A percentile compares a stretch with the other conserved stretches of the same genome.
Evolutionary conservation across 30 jellyfish, hydroid and myxozoan genomes (phyloP).

Genomic region (Sanderia malayensis): DNA sequence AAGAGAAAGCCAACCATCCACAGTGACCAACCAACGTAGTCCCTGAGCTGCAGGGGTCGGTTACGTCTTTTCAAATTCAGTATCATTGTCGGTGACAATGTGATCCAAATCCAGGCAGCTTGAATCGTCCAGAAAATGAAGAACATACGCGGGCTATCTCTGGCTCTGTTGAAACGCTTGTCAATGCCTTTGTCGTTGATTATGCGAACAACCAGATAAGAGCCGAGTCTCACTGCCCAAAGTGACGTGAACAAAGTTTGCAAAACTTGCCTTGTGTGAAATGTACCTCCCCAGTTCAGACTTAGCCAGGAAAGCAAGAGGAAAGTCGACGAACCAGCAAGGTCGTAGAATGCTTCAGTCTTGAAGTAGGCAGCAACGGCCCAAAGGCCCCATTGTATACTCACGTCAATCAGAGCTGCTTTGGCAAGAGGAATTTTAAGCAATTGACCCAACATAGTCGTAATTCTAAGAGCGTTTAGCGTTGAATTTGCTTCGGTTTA

Average conservation of each 20-base stretch:
- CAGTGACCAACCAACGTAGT: conserved; percentile 76
- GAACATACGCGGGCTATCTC: conserved; percentile 63
- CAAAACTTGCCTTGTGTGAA: conserved; percentile 67
- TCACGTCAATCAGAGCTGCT: conserved; percentile 76
- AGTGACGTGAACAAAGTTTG: conserved; percentile 81
- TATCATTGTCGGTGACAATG: conserved; percentile 79
- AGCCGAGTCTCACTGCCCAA: conserved; percentile 92
- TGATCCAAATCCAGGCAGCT: conserved; percentile 87
- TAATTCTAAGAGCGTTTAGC: too few relatives aligned
- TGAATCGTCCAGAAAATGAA: conserved; percentile 88
- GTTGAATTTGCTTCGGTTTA: too few relatives aligned
- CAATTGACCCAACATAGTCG: neutral
- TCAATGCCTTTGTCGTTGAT: conserved; percentile 78
- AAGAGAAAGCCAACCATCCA: conserved; percentile 76
- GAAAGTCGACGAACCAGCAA: conserved; percentile 92
- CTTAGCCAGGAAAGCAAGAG: conserved; percentile 83
- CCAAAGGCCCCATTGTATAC: conserved; percentile 85
- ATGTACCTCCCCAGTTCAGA: conserved; percentile 71
- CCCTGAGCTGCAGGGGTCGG: conserved; percentile 54
- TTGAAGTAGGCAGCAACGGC: conserved; percentile 74
- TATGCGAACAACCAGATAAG: conserved; percentile 71
- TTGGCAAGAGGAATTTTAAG: conserved; percentile 35
- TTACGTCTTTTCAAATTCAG: conserved; percentile 60
- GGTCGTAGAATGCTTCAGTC: conserved; percentile 88
- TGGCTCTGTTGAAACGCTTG: conserved; percentile 84